Evolutionary conservation across 1,140 invertebrate genomes (phyloP), one percentile per base, ranked within the genome.

Genomic region (Globodera rostochiensis): DNA sequence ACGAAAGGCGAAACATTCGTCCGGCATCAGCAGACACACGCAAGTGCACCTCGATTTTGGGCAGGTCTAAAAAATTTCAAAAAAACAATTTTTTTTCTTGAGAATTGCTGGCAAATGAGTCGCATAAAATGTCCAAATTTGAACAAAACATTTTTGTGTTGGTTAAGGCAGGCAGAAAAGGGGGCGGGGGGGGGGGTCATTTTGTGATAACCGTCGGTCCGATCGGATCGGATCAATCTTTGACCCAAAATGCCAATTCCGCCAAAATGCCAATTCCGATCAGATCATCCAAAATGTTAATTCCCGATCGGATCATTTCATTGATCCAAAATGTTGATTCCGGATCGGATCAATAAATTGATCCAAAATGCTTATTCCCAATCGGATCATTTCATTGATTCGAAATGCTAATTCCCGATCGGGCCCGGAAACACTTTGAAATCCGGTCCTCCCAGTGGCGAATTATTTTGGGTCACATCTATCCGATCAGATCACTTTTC

Each of bases 21-120:
- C 81, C 36, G 81, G 81, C 80, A 74, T 82, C 81, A 82, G 60
- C 75, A 82, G 46, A 60, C 67, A 82, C 66, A 82, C 57, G 70
- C 81, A 45, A 15, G 6, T 13, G 25, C 50, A 36, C 9, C 77
- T 25, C 36, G 77, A 46, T 8, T 78, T 78, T 78, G 64, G 64
- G 11, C 77, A 78, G 46, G 21, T 78, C 77, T 78, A 46, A 13
- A 66, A 77, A 78, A 19, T 19, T 19, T 6, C 13, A 64, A 13
- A 6, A 25, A 25, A 60, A 19, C 19, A 0, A 21, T 3, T 64
- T 53, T 3, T 36, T 36, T 36, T 36, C 36, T 36, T 36, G 36
- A 36, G 36, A 36, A 36, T 36, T 2, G 25, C 0, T 36, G 25
- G 25, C 25, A 36, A 36, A 36, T 36, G 25, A 36, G 25, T 36